Conservation (phyloP, 2,113 vertebrate species). For the Pteropus alecto region DNA sequence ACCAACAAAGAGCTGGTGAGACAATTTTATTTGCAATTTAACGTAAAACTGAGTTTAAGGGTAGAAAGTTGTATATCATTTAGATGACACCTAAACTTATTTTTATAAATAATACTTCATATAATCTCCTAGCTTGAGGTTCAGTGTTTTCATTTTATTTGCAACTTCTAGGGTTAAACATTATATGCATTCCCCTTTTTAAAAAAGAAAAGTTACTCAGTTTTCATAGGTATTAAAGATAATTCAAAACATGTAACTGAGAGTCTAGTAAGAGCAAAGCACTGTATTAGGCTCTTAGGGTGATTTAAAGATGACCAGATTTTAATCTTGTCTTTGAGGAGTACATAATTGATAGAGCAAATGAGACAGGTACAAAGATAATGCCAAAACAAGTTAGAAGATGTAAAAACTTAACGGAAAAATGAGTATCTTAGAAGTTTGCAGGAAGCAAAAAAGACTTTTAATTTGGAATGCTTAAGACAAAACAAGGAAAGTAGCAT, state of each 20-base stretch:
- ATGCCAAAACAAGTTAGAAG: constrained; percentile 22
- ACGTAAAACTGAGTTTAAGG: constrained; percentile 6
- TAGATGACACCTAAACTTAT: not conserved
- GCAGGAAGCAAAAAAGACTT: constrained; percentile 27
- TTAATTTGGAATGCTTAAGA: not conserved
- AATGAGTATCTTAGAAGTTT: not conserved
- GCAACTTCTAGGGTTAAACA: not conserved
- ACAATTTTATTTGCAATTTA: constrained; percentile 2
- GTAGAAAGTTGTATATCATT: not conserved
- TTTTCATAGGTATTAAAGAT: not conserved
- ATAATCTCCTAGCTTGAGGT: not conserved
- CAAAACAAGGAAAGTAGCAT: not conserved
- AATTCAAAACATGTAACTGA: not conserved
- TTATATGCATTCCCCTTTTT: not conserved
- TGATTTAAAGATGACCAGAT: not conserved
- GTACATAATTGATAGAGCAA: not conserved
- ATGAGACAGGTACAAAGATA: not conserved
- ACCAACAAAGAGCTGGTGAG: not conserved
- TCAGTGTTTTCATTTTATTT: not conserved
- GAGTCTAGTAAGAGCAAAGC: not conserved
- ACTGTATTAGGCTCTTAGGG: not conserved
- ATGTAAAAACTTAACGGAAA: not conserved
- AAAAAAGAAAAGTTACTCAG: not conserved
- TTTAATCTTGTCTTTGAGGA: not conserved
- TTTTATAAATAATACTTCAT: constrained; percentile 13